These are phyloP conservation scores for Crambe crambe DNA, from an alignment of 37 sponge, comb jelly and placozoan genomes.

Conservation along the genomic window DNA sequence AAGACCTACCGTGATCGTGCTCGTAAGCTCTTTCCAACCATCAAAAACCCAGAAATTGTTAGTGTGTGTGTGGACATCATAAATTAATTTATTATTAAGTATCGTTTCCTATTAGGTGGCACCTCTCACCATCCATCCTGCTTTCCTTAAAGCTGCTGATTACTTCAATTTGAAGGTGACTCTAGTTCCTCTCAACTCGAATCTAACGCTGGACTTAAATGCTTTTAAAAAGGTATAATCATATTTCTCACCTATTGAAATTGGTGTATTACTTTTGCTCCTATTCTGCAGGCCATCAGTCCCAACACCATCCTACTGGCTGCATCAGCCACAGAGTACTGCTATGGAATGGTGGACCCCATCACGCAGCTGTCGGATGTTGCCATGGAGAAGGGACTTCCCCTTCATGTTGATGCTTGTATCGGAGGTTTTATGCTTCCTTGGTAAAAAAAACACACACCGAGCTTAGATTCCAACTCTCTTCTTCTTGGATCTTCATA, in stretches of 20 bases:
- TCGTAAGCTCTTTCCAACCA: slow-evolving; percentile 62
- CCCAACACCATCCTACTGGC: slow-evolving; percentile 75
- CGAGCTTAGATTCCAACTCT: no score
- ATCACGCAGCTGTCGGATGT: slow-evolving; percentile 55
- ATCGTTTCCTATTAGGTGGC: slow-evolving; percentile 58
- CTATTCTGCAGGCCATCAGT: slow-evolving; percentile 60
- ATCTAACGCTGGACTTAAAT: slow-evolving; percentile 49
- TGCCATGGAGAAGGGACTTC: slow-evolving; percentile 62
- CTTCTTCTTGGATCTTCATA: no score
- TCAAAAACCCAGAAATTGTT: slow-evolving; percentile 86
- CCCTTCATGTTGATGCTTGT: slow-evolving; percentile 92
- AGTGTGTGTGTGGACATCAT: background rate
- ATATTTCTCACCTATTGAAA: background rate
- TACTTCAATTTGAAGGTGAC: slow-evolving; percentile 79
- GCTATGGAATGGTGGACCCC: slow-evolving; percentile 88
- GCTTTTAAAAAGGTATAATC: slow-evolving; percentile 46
- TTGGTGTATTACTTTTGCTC: background rate
- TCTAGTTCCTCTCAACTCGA: slow-evolving; percentile 49
- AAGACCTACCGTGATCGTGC: slow-evolving; percentile 89
- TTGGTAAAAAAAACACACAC: slow-evolving; percentile 53
- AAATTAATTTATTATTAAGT: background rate
- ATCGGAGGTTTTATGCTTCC: slow-evolving; percentile 93
- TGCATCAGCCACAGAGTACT: slow-evolving; percentile 87
- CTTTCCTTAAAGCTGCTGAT: slow-evolving; percentile 82
- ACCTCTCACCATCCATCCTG: slow-evolving; percentile 86